Base-by-base conservation (phyloP, 1,140 invertebrate species). In the Cherax quadricarinatus region DNA sequence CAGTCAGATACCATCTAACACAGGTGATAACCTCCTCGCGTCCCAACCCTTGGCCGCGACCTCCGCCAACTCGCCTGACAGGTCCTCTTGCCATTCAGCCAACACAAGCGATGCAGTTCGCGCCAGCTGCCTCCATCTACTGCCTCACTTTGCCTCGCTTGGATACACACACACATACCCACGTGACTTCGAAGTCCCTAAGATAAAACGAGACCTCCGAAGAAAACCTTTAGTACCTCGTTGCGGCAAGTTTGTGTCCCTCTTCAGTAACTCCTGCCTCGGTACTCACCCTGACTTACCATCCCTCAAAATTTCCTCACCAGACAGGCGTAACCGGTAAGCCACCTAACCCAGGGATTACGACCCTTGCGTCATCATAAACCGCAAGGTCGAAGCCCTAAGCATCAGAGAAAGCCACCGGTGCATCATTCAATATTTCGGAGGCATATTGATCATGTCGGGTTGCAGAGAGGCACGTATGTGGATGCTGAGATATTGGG, bases 381-480 rank as follows among this genome's bases (percentile, higher is more conserved):
- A 30, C 24, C 57, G 18, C n/a, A 82, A 7, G 62, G 88, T 57
- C 62, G n/a, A 81, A n/a, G 51, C 4, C 18, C 30, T 1, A 4
- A 10, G 16, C 41, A 18, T 1, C 41, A 41, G 79, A 48, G 60
- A 9, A 30, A 6, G 60, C 24, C 62, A 24, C 53, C 21, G 53
- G 79, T 70, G 73, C 30, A 21, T 62, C 78, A 66, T 41, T 89
- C 21, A n/a, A 51, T 62, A 12, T 79, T n/a, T 82, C 60, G 30
- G 57, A 70, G 88, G 62, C 88, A 89, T 89, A 89, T 89, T 89
- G 88, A 89, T 89, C 88, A 89, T 82, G 88, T 89, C 79, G 49
- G 88, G 14, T 53, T 21, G 70, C 83, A 57, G 66, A 89, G 66
- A 89, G 88, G 88, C 88, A 79, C 48, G 83, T 89, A 73, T 82